Percentiles rank a stretch among this genome's conserved stretches.
phyloP scores from a whole-genome alignment of 2,113 vertebrate genomes.

The Calidris pugnax region DNA sequence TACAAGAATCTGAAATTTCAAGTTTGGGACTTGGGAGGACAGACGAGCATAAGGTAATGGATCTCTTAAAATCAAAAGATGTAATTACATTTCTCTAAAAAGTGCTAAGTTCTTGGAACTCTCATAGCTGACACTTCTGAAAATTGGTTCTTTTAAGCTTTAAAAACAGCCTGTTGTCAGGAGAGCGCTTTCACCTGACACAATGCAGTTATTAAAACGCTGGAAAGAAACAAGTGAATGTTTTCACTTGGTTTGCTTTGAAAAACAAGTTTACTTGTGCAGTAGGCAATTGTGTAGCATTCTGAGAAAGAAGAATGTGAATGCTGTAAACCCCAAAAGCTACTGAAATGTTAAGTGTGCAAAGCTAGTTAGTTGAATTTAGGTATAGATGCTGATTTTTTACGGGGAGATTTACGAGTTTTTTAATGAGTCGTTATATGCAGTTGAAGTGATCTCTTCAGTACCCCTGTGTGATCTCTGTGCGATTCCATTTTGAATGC shows the following conservation, averaged over 20 bases:
- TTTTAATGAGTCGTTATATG: neutral
- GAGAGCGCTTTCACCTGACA: neutral
- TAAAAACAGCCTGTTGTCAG: neutral
- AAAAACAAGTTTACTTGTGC: neutral
- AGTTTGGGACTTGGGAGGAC: constrained; percentile 98
- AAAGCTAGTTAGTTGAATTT: neutral
- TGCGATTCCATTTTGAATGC: neutral
- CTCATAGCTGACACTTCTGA: neutral
- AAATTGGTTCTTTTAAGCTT: neutral
- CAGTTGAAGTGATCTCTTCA: neutral
- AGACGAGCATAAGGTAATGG: constrained; percentile 95
- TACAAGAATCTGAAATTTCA: constrained; percentile 98
- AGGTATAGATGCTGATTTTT: fast-evolving
- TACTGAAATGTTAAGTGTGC: neutral
- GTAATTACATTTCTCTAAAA: neutral
- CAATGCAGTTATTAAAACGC: neutral
- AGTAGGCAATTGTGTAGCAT: neutral
- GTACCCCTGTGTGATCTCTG: neutral
- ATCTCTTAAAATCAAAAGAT: neutral
- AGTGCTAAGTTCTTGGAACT: neutral
- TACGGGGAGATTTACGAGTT: neutral
- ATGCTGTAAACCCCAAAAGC: neutral
- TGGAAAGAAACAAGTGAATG: neutral
- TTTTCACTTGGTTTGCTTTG: neutral
- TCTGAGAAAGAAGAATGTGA: neutral